These are phyloP conservation scores for Todiramphus saurophagus DNA, from an alignment of 2,113 vertebrate genomes.

Conservation along the genomic window DNA sequence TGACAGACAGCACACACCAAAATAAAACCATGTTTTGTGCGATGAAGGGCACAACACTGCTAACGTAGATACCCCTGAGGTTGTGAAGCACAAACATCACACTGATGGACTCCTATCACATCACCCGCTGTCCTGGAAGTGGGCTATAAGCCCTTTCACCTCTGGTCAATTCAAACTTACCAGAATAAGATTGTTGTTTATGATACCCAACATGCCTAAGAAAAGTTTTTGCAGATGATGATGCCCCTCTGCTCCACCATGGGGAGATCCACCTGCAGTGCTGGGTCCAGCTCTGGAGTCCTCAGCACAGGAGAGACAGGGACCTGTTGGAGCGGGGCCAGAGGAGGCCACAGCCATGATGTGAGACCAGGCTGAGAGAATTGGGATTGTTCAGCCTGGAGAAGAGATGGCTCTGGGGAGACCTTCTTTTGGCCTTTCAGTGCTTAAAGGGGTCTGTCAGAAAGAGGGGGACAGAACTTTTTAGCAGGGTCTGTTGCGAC, in stretches of 20 bases:
- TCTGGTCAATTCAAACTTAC: not conserved
- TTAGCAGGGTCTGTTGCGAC: no score
- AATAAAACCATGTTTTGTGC: not conserved
- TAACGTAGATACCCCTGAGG: rapidly evolving
- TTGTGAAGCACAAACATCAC: not conserved
- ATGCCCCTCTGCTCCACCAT: not conserved
- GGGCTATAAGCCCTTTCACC: rapidly evolving
- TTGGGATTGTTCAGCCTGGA: no score
- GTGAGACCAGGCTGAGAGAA: no score
- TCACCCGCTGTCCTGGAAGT: rapidly evolving
- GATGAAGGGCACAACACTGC: rapidly evolving
- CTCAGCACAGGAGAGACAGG: no score
- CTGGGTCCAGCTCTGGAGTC: no score
- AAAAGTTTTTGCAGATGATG: not conserved
- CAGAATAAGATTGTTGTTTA: not conserved
- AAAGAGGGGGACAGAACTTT: no score
- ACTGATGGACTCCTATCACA: rapidly evolving
- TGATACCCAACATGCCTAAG: not conserved
- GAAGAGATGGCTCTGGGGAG: no score
- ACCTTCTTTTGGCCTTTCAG: no score
- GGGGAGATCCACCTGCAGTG: no score
- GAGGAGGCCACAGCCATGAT: no score
- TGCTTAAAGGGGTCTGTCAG: no score
- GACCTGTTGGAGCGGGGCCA: no score
- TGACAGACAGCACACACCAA: not conserved